Percentiles rank a stretch among this genome's conserved stretches.
These are phyloP conservation scores for Aporophyla nigra DNA, from an alignment of 2,888 invertebrate genomes.

Conservation along the genomic window DNA sequence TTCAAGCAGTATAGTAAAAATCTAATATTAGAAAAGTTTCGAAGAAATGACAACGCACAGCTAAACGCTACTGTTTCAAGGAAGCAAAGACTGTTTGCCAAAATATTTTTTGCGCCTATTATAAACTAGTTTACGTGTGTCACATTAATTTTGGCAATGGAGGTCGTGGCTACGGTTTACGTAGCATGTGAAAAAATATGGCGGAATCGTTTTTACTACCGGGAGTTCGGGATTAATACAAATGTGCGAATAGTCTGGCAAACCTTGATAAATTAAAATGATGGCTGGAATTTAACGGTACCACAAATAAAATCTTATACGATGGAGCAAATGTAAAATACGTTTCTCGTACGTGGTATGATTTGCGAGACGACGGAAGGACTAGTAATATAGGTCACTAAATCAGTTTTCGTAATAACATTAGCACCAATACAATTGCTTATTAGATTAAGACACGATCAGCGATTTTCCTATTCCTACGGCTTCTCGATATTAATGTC, in stretches of 20 bases:
- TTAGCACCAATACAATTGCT: conserved; percentile 59
- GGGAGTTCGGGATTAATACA: conserved; percentile 46
- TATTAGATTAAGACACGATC: conserved; percentile 59
- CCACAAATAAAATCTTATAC: conserved; percentile 30
- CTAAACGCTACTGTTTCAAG: conserved; percentile 79
- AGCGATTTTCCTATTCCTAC: conserved; percentile 52
- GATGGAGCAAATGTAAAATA: conserved; percentile 19
- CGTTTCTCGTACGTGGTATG: not conserved
- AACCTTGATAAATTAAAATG: conserved; percentile 49
- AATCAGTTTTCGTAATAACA: conserved; percentile 49
- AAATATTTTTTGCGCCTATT: conserved; percentile 80
- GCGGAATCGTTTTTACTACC: conserved; percentile 47
- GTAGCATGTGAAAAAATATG: conserved; percentile 50
- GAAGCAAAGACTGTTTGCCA: conserved; percentile 85
- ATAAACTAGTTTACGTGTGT: conserved; percentile 76
- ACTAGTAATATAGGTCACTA: conserved; percentile 25
- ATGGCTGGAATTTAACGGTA: conserved; percentile 13
- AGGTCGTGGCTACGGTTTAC: conserved; percentile 63
- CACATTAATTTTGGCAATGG: conserved; percentile 68
- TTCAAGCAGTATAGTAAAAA: conserved; percentile 47
- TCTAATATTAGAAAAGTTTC: conserved; percentile 60
- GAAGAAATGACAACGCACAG: conserved; percentile 73
- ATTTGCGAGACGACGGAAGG: conserved; percentile 8
- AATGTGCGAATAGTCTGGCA: conserved; percentile 37
- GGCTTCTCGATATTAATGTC: conserved; percentile 58